Base-by-base conservation (phyloP, 30 jellyfish, hydroid and myxozoan genomes). In the Turritopsis rubra region DNA sequence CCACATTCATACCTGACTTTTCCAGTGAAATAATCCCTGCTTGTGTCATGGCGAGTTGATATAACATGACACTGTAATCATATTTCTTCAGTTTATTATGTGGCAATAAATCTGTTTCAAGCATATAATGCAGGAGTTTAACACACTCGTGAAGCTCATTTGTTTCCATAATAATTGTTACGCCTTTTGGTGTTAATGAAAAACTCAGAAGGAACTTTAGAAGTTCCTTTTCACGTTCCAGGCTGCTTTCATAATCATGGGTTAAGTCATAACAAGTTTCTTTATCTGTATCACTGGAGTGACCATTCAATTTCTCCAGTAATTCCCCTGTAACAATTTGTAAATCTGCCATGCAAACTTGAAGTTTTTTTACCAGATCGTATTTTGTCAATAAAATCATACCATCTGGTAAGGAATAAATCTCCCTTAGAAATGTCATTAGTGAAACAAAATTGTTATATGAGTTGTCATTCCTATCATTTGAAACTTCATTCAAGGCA, bases 181-280 rank as follows among this genome's bases (percentile, higher is more conserved):
- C 96, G 18, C 98, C 98, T 79, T 92, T 92, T 5, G 98, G 98
- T 5, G 98, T 87, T 54, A 92, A 72, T 16, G 95, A 71, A 80
- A 84, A 88, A 79, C 85, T 81, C 74, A 92, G 81, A 52, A 92
- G 85, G 78, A 79, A 75, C 53, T 92, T 95, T 77, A 86, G 75
- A 52, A 90, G 76, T 24, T 93, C 71, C 66, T 27, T 20, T 79
- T 79, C 85, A n/a, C 27, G 80, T n/a, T 9, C 27, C 26, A 0
- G 52, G 25, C 29, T 28, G 41, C 21, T 25, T n/a, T 79, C 80
- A 16, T 79, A 68, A 68, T 16, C 77, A 68, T 13, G 5, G 60
- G 60, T 41, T 5, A 41, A 41, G 13, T 41, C 77, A 68, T 23
- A 68, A 7, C 19, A 9, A 27, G 28, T 22, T 7, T 68, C 19